A percentile compares a stretch with the other conserved stretches of the same genome.
phyloP scores from a whole-genome alignment of 1,140 invertebrate genomes.

The Charaxes varanes region DNA sequence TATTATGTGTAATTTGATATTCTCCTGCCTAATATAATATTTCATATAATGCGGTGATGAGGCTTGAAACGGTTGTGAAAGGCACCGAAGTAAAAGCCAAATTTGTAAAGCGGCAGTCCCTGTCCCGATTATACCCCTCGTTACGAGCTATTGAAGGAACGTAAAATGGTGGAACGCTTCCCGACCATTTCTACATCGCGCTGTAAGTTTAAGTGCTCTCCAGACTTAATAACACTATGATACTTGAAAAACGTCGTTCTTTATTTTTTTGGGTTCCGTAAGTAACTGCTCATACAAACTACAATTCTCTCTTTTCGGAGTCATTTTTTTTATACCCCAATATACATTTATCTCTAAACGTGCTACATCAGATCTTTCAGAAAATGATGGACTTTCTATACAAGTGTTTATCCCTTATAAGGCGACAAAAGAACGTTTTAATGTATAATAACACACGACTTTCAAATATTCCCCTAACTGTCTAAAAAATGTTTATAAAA shows the following conservation, averaged over 20 bases:
- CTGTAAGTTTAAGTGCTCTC: slow-evolving; percentile 13
- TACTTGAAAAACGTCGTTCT: slow-evolving; percentile 8
- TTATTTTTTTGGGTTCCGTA: neutral
- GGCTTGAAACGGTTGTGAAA: slow-evolving; percentile 5
- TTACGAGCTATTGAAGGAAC: slow-evolving; percentile 19
- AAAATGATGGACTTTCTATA: too few species aligned
- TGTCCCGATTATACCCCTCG: slow-evolving; percentile 14
- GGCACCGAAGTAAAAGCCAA: slow-evolving; percentile 8
- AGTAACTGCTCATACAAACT: neutral
- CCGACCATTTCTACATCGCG: slow-evolving; percentile 13
- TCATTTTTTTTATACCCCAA: neutral
- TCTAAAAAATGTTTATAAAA: too few species aligned
- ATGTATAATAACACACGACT: too few species aligned
- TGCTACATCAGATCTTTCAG: too few species aligned
- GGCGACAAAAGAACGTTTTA: too few species aligned
- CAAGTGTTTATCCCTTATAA: too few species aligned
- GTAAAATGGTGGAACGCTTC: slow-evolving; percentile 18
- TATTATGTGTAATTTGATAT: too few species aligned
- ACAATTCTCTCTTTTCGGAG: neutral
- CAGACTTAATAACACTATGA: slow-evolving; percentile 14
- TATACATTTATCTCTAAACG: too few species aligned
- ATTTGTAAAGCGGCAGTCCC: slow-evolving; percentile 15
- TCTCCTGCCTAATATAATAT: slow-evolving; percentile 1
- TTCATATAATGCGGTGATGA: slow-evolving; percentile 7
- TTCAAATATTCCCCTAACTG: too few species aligned